A percentile compares a stretch with the other conserved stretches of the same genome.
phyloP scores from a whole-genome alignment of 2,888 invertebrate species.

The Ashinkailepas kermadecensis region DNA sequence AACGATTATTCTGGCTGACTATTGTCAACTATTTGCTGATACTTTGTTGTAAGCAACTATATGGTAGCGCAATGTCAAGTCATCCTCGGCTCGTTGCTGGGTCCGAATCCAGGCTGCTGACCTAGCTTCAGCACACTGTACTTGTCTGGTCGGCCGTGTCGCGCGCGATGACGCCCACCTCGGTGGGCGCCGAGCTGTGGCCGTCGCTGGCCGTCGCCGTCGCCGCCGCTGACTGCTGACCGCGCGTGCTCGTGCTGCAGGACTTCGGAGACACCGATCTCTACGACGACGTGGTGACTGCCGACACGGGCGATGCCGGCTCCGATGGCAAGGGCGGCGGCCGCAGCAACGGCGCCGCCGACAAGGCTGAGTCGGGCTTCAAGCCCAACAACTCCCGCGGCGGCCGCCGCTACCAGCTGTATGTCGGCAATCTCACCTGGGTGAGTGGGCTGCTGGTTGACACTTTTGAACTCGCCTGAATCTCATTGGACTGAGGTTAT shows the following conservation, averaged over 20 bases:
- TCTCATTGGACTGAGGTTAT: too few relatives aligned
- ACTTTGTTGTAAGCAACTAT: too few relatives aligned
- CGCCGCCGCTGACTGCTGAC: too few relatives aligned
- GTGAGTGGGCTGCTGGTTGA: constrained; percentile 25
- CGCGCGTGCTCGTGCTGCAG: constrained; percentile 23
- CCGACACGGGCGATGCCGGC: constrained; percentile 29
- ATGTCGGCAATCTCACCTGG: constrained; percentile 96
- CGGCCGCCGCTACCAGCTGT: constrained; percentile 77
- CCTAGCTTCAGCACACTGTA: too few relatives aligned
- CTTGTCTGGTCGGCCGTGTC: too few relatives aligned
- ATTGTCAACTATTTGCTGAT: too few relatives aligned
- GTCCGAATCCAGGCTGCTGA: too few relatives aligned
- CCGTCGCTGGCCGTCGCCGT: constrained; percentile 30
- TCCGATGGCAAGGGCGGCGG: background rate
- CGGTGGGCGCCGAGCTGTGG: constrained; percentile 21
- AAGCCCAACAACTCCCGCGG: constrained; percentile 32
- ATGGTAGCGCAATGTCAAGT: too few relatives aligned
- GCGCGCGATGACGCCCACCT: too few relatives aligned
- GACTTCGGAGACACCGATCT: constrained; percentile 35
- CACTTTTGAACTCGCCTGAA: background rate
- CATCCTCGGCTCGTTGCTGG: too few relatives aligned
- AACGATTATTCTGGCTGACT: too few relatives aligned
- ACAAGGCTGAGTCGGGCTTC: constrained; percentile 21
- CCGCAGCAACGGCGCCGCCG: constrained; percentile 24
- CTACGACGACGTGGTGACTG: constrained; percentile 34